These are phyloP conservation scores for Agrotis ipsilon DNA, from an alignment of 2,888 invertebrate species.

Conservation along the genomic window DNA sequence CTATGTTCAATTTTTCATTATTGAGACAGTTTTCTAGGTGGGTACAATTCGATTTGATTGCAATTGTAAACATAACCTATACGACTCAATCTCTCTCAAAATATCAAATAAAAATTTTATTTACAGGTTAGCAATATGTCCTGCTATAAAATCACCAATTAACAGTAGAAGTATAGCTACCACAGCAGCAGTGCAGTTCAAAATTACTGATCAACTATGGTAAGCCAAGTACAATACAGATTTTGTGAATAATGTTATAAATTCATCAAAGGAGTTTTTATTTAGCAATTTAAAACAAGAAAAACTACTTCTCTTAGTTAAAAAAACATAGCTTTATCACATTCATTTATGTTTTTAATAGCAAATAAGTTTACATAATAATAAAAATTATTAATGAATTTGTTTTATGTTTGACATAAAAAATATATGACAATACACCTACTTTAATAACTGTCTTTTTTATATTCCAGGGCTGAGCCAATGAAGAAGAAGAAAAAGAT, in stretches of 20 bases:
- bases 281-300: neutral
- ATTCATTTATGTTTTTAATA: neutral
- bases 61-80: slow-evolving; percentile 62
- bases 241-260: neutral
- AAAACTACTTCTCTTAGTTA: neutral
- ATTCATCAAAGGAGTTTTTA: neutral
- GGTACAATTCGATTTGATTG: neutral
- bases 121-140: slow-evolving; percentile 80
- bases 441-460: neutral
- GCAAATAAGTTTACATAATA: neutral
- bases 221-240: slow-evolving; percentile 63
- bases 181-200: slow-evolving; percentile 79
- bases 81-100: neutral
- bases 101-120: slow-evolving; percentile 7
- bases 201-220: slow-evolving; percentile 85
- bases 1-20: slow-evolving; percentile 79
- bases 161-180: slow-evolving; percentile 77
- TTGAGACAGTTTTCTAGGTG: slow-evolving; percentile 84
- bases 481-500: slow-evolving; percentile 97
- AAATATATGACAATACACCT: neutral
- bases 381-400: neutral
- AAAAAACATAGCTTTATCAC: neutral
- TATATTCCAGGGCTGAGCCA: slow-evolving; percentile 94
- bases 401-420: neutral
- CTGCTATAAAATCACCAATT: slow-evolving; percentile 69